Percentiles rank a stretch among this genome's conserved stretches.
Evolutionary conservation across 2,888 invertebrate genomes (phyloP).

Genomic region (Biston betularia): DNA sequence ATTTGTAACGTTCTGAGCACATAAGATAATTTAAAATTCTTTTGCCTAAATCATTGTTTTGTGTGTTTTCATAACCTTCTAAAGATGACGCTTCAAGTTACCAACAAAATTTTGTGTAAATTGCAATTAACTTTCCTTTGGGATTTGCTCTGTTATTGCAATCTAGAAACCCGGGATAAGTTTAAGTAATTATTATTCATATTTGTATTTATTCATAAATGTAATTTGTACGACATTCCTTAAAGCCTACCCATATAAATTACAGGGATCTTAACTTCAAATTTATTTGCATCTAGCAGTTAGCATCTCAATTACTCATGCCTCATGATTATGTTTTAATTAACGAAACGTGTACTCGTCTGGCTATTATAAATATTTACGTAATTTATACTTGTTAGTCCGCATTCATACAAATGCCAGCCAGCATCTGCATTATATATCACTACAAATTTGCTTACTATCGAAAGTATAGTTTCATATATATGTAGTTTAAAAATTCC

Average conservation of each 20-base stretch:
- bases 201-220: too few relatives aligned
- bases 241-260: background rate
- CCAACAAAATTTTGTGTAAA: conserved; percentile 12
- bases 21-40: background rate
- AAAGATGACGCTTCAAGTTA: conserved; percentile 25
- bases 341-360: too few relatives aligned
- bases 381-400: too few relatives aligned
- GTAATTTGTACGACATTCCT: too few relatives aligned
- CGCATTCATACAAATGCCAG: too few relatives aligned
- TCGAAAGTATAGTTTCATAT: too few relatives aligned
- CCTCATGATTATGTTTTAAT: too few relatives aligned
- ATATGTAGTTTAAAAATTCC: background rate
- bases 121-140: background rate
- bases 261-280: background rate
- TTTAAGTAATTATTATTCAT: background rate
- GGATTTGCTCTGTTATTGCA: background rate
- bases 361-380: too few relatives aligned
- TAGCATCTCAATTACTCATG: too few relatives aligned
- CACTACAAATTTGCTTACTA: too few relatives aligned
- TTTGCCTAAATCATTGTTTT: background rate
- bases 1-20: background rate
- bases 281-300: too few relatives aligned
- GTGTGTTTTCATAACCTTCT: conserved; percentile 14
- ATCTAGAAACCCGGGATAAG: background rate
- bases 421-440: too few relatives aligned